Evolutionary conservation across 2,113 vertebrate genomes (phyloP).

Genomic region (Gasterosteus aculeatus): DNA sequence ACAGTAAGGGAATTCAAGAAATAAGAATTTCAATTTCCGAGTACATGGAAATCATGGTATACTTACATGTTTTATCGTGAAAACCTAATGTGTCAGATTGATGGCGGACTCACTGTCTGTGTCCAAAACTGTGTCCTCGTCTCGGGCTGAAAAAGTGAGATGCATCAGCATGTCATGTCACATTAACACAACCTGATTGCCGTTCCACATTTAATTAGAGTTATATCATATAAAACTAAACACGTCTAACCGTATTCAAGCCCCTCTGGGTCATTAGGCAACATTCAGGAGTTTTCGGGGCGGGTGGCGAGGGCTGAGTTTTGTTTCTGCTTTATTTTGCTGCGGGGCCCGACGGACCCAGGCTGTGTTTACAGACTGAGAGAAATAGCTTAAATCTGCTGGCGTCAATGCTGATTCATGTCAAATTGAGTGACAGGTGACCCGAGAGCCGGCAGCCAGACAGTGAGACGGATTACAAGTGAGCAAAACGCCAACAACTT

Average conservation of each 20-base stretch:
- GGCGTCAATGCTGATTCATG: constrained; percentile 76
- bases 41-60: background rate
- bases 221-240: constrained; percentile 44
- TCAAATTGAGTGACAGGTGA: constrained; percentile 85
- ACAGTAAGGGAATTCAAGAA: background rate
- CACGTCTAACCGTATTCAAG: constrained; percentile 29
- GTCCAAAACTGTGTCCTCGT: constrained; percentile 26
- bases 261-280: constrained; percentile 52
- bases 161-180: constrained; percentile 53
- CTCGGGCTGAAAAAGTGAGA: constrained; percentile 43
- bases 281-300: constrained; percentile 35
- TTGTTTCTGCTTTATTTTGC: constrained; percentile 45
- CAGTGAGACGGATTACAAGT: constrained; percentile 82
- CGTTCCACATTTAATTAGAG: constrained; percentile 58
- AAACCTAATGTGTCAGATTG: constrained; percentile 10
- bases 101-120: constrained; percentile 16
- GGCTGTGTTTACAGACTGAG: constrained; percentile 70
- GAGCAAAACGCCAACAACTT: constrained; percentile 84
- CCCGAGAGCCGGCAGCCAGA: constrained; percentile 79
- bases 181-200: constrained; percentile 62
- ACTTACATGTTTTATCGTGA: background rate
- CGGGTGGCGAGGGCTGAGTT: constrained; percentile 24
- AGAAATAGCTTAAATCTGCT: constrained; percentile 79
- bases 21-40: background rate
- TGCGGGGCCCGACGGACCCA: constrained; percentile 51